Percentiles rank a stretch among this genome's conserved stretches.
These are phyloP conservation scores for Drosophila asahinai DNA, from an alignment of 1,140 invertebrate genomes.

Conservation along the genomic window DNA sequence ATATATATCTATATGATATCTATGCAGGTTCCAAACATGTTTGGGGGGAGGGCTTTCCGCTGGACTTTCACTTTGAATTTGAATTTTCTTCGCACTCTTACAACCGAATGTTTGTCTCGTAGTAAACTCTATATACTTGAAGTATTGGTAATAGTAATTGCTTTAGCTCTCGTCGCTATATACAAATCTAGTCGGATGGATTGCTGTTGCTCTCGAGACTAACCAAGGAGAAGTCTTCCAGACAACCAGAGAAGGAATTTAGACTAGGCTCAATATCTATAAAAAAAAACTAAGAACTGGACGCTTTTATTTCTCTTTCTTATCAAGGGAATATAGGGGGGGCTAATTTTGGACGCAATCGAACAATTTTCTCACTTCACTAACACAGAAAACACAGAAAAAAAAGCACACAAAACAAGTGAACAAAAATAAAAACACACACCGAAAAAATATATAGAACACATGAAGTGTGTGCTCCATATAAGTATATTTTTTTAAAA, in stretches of 20 bases:
- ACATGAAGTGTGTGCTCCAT: neutral
- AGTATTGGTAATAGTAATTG: conserved; percentile 42
- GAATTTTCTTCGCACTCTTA: conserved; percentile 28
- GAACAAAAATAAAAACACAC: conserved; percentile 24
- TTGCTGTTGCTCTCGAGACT: conserved; percentile 13
- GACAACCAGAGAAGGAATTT: conserved; percentile 11
- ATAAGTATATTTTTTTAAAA: conserved; percentile 23
- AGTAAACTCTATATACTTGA: conserved; percentile 41
- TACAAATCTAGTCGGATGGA: conserved; percentile 52
- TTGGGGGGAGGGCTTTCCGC: conserved; percentile 33
- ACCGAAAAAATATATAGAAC: conserved; percentile 14
- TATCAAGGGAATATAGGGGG: neutral
- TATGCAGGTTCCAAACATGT: conserved; percentile 18
- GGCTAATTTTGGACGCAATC: conserved; percentile 52
- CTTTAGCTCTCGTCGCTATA: conserved; percentile 27
- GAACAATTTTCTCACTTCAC: conserved; percentile 39
- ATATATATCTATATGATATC: conserved; percentile 18
- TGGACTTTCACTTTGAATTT: conserved; percentile 24
- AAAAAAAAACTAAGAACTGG: conserved; percentile 10
- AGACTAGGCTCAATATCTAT: conserved; percentile 6
- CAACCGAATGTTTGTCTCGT: conserved; percentile 37
- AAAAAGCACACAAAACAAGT: conserved; percentile 39
- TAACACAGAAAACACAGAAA: conserved; percentile 6
- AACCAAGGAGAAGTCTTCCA: conserved; percentile 11
- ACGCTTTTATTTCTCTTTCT: conserved; percentile 3